Evolutionary conservation across 2,113 vertebrate species (phyloP).

Genomic region (Rallus limicola): DNA sequence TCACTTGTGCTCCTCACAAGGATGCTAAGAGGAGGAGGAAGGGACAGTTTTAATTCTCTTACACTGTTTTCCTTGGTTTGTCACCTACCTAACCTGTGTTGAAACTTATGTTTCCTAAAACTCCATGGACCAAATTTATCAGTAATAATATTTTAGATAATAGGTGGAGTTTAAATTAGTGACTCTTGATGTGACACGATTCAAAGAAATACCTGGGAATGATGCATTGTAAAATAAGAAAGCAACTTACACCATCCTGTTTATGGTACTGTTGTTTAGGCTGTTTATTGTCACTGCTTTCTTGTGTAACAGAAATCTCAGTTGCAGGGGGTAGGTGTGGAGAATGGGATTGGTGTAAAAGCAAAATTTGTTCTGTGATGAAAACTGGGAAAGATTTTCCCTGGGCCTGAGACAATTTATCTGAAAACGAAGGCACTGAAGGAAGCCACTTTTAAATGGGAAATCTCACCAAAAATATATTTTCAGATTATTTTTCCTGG

Average conservation of each 20-base stretch:
- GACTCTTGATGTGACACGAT: neutral
- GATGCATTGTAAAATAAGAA: neutral
- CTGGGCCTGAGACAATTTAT: neutral
- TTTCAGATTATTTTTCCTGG: neutral
- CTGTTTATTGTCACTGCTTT: neutral
- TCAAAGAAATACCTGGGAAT: neutral
- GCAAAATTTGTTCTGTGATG: neutral
- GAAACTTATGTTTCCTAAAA: neutral
- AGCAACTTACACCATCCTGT: neutral
- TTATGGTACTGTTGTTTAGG: neutral
- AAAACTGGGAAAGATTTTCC: neutral
- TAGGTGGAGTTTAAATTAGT: neutral
- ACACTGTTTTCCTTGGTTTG: neutral
- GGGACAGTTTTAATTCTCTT: neutral
- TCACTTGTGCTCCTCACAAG: neutral
- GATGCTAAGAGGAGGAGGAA: neutral
- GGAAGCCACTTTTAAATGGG: neutral
- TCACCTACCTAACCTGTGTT: neutral
- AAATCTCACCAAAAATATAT: neutral
- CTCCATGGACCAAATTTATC: neutral
- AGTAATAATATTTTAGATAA: neutral
- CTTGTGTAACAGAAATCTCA: neutral
- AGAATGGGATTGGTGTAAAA: neutral
- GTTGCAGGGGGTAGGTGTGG: neutral
- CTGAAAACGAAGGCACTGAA: constrained; percentile 13